Base-by-base conservation (phyloP, 1,140 invertebrate genomes). In the Apis florea region DNA sequence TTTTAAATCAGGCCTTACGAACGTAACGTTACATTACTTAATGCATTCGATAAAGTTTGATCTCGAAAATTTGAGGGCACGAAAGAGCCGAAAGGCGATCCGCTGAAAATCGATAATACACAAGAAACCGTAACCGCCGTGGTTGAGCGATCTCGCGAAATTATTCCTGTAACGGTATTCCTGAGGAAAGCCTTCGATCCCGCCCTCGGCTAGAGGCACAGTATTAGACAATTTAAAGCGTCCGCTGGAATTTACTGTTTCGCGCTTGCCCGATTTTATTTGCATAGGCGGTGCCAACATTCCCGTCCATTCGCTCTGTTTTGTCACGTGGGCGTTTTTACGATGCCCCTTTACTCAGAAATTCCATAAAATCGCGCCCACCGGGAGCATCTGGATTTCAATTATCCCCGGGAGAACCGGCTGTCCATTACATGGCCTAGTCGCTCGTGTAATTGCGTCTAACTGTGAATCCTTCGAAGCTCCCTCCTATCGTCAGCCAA, bases 381-480 rank as follows among this genome's bases (percentile, higher is more conserved):
- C 58, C 54, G 49, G 63, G 40, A 74, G 77, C 89, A 91, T 92
- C 88, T 88, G 87, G 86, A 90, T 92, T 88, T 92, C 90, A 91
- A 92, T 93, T 91, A 92, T 84, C 61, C 86, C 84, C 76, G 75
- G 89, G 88, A 89, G 86, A 83, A 84, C 89, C 73, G 79, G 87
- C 73, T 85, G 84, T 49, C 86, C 80, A 90, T 92, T 92, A 90
- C 81, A 26, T 53, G 86, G 89, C 85, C 86, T 89, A 87, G 87
- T 92, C 89, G 85, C 83, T 90, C 88, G 88, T 89, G 85, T 92
- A 92, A 91, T 92, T 91, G 87, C 89, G 81, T 83, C 83, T 90
- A 90, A 90, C 90, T 88, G 88, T 88, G 84, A 89, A 90, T 75
- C 86, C 74, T 79, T 70, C 61, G 19, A 63, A 70, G 24, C 66